Evolutionary conservation across 2,888 invertebrate genomes (phyloP).

Genomic region (Drosophila subquinaria): DNA sequence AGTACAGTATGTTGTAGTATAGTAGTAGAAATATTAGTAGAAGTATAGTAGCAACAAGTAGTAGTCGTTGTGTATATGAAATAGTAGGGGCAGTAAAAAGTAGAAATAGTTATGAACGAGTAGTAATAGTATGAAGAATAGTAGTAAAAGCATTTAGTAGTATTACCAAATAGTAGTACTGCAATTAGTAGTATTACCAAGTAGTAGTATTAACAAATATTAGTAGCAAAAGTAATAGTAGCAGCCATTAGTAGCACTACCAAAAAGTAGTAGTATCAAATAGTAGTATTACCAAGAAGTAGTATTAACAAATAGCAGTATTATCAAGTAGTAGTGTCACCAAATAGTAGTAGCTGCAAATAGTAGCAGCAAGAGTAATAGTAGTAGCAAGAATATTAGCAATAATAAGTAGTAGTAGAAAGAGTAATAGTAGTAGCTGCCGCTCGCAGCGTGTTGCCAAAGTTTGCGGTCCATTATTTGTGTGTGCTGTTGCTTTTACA

Average conservation of each 20-base stretch:
- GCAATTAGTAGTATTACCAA: not conserved
- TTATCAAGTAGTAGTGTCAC: too few relatives aligned
- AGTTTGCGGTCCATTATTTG: not conserved
- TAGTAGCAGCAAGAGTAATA: not conserved
- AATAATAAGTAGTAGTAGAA: not conserved
- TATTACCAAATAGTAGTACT: not conserved
- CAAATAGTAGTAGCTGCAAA: not conserved
- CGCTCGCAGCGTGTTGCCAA: not conserved
- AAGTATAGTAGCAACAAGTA: not conserved
- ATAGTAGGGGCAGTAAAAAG: not conserved
- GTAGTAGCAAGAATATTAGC: not conserved
- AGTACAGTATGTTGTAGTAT: too few relatives aligned
- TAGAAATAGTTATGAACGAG: too few relatives aligned
- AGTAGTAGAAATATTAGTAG: too few relatives aligned
- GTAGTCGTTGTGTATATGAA: not conserved
- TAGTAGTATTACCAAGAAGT: not conserved
- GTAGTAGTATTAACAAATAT: not conserved
- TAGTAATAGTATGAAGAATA: not conserved
- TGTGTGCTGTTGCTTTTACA: constrained; percentile 10
- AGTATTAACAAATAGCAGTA: not conserved
- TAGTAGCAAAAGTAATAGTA: not conserved
- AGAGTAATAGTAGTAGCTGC: not conserved
- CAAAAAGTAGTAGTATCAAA: too few relatives aligned
- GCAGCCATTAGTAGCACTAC: not conserved
- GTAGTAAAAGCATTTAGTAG: not conserved